These are phyloP conservation scores for Epizoanthus fatuus DNA, from an alignment of 92 coral and sea anemone species.

Conservation along the genomic window DNA sequence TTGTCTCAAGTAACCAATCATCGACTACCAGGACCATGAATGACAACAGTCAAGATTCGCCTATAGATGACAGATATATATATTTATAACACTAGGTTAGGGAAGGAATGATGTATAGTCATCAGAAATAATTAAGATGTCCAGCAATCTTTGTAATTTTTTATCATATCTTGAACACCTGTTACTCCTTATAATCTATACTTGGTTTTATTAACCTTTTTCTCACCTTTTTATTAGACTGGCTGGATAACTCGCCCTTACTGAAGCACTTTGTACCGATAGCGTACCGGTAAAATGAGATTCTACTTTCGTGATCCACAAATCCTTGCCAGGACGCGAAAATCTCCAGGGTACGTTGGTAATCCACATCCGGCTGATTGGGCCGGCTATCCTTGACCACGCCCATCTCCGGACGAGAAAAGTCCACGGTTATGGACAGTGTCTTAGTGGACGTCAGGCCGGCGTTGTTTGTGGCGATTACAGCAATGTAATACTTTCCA, in stretches of 20 bases:
- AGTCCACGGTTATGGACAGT: neutral
- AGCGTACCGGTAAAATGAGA: neutral
- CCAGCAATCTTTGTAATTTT: too few species aligned
- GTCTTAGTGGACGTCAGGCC: neutral
- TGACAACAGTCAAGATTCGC: too few species aligned
- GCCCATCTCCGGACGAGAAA: neutral
- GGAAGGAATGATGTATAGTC: too few species aligned
- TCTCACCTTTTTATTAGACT: neutral
- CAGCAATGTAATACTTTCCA: neutral
- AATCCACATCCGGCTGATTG: neutral
- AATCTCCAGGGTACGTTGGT: neutral
- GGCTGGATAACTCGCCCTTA: neutral
- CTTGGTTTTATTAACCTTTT: neutral
- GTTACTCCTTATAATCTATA: too few species aligned
- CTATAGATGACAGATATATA: too few species aligned
- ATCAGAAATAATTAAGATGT: too few species aligned
- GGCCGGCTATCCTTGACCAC: neutral
- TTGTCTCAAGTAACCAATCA: too few species aligned
- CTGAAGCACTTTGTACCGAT: neutral
- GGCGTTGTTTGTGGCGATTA: neutral
- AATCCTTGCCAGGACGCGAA: neutral
- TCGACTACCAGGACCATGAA: too few species aligned
- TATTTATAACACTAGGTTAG: too few species aligned
- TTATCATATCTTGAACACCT: too few species aligned
- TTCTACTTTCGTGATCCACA: neutral